These are phyloP conservation scores for Entomobrya proxima DNA, from an alignment of 2,888 invertebrate genomes.

Conservation along the genomic window DNA sequence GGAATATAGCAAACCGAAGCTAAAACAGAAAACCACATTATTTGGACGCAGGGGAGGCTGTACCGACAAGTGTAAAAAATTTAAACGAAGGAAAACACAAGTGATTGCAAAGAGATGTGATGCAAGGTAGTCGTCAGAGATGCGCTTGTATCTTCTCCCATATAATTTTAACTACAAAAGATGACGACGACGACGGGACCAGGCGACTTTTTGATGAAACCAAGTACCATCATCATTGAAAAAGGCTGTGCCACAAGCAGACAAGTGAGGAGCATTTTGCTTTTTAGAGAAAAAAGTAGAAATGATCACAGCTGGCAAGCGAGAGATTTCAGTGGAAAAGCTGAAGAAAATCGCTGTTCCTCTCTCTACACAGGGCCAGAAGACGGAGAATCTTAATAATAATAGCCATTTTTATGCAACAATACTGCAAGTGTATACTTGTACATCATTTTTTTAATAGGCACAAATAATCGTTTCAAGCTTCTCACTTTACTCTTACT, in stretches of 20 bases:
- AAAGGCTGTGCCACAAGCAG: background rate
- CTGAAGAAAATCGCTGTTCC: conserved; percentile 1
- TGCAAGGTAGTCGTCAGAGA: background rate
- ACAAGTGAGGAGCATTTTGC: background rate
- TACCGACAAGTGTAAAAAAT: conserved; percentile 3
- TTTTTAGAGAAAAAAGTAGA: conserved; percentile 64
- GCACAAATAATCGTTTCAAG: background rate
- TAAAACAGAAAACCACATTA: conserved; percentile 46
- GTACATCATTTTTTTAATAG: conserved; percentile 20
- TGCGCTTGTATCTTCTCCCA: background rate
- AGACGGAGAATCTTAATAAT: background rate
- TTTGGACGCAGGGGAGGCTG: background rate
- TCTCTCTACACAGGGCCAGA: conserved; percentile 1
- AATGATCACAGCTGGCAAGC: conserved; percentile 73
- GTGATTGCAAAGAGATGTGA: background rate
- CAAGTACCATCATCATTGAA: conserved; percentile 35
- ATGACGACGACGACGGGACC: conserved; percentile 35
- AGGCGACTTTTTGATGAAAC: conserved; percentile 34
- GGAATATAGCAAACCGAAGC: conserved; percentile 40
- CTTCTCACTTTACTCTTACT: no score
- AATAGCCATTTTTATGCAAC: no score
- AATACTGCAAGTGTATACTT: no score
- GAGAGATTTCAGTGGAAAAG: conserved; percentile 59
- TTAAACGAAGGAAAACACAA: background rate
- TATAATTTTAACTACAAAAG: conserved; percentile 25